A percentile compares a stretch with the other conserved stretches of the same genome.
Conservation (phyloP, 2,888 invertebrate genomes). For the Acronicta alni region DNA sequence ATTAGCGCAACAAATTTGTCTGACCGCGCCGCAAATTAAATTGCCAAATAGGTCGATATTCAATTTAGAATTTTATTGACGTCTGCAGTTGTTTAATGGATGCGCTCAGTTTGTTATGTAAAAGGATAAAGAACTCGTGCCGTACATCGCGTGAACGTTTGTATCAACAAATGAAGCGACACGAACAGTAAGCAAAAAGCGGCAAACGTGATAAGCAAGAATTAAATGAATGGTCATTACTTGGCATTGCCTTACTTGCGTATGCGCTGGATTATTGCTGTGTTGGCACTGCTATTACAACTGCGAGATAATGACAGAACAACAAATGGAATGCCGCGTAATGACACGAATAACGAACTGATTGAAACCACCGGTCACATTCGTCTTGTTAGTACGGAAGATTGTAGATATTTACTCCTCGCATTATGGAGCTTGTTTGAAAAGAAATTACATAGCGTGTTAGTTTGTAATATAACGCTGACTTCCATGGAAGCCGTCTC, state of each 20-base stretch:
- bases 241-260: conserved; percentile 66
- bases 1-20: conserved; percentile 52
- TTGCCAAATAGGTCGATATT: conserved; percentile 34
- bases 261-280: conserved; percentile 57
- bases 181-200: conserved; percentile 47
- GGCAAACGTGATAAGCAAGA: conserved; percentile 63
- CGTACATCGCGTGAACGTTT: conserved; percentile 35
- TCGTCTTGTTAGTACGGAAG: conserved; percentile 36
- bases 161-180: conserved; percentile 43
- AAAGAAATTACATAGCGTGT: conserved; percentile 36
- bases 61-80: conserved; percentile 30
- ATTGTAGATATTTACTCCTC: conserved; percentile 31
- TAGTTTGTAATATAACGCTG: conserved; percentile 24
- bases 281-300: conserved; percentile 36
- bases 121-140: conserved; percentile 35
- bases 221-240: conserved; percentile 68
- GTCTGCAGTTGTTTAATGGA: conserved; percentile 23
- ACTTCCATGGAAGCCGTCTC: conserved; percentile 17
- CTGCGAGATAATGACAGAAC: conserved; percentile 45
- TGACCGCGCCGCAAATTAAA: conserved; percentile 40
- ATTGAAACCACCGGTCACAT: conserved; percentile 35
- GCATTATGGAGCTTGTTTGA: conserved; percentile 29
- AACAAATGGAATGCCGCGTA: conserved; percentile 42
- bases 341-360: conserved; percentile 42
- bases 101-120: conserved; percentile 45